Conservation (phyloP, 2,888 invertebrate genomes). For the Philaethria dido region DNA sequence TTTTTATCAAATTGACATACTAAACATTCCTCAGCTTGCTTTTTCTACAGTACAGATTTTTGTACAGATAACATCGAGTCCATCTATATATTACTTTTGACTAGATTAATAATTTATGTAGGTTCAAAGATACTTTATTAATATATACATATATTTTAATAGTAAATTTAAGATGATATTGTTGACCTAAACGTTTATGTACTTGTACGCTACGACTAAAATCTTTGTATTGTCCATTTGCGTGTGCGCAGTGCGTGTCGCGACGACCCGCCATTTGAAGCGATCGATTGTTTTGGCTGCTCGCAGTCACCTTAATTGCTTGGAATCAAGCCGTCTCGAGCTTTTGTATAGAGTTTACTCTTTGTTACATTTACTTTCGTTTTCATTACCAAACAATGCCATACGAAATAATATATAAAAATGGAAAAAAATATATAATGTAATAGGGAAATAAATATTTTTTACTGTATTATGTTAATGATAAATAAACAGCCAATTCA, state of each 20-base stretch:
- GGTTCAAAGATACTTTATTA: neutral
- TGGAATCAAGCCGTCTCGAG: slow-evolving; percentile 74
- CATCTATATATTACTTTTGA: neutral
- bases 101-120: neutral
- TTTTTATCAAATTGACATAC: slow-evolving; percentile 36
- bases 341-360: slow-evolving; percentile 52
- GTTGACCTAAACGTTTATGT: neutral
- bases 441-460: neutral
- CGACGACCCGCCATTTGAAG: slow-evolving; percentile 71
- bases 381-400: slow-evolving; percentile 6
- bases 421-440: neutral
- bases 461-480: neutral
- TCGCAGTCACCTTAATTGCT: slow-evolving; percentile 79
- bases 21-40: slow-evolving; percentile 14
- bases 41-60: slow-evolving; percentile 9
- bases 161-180: neutral
- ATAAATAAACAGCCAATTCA: neutral
- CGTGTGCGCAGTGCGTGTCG: slow-evolving; percentile 55
- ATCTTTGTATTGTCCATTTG: slow-evolving; percentile 33
- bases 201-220: slow-evolving; percentile 13
- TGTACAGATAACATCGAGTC: slow-evolving; percentile 3
- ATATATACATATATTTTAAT: neutral
- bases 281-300: slow-evolving; percentile 84
- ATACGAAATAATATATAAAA: neutral
- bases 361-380: slow-evolving; percentile 25